Evolutionary conservation across 2,888 invertebrate species (phyloP).

Genomic region (Tenthredo livida): DNA sequence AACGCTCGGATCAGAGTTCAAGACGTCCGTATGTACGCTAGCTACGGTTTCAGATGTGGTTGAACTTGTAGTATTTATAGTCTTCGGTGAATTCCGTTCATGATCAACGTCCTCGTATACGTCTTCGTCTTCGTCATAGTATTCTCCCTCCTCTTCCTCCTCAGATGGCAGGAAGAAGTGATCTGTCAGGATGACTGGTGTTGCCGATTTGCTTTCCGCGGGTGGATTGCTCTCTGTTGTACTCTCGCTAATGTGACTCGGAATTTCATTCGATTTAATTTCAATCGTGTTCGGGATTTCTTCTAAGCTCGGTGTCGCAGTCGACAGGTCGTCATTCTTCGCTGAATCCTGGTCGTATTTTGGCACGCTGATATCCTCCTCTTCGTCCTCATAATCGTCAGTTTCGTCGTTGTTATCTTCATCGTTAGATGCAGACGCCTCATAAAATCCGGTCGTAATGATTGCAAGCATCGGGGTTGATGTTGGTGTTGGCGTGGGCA

Average conservation of each 20-base stretch:
- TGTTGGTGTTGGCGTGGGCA: conserved; percentile 62
- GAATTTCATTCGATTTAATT: conserved; percentile 60
- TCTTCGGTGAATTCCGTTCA: conserved; percentile 2
- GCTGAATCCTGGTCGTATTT: conserved; percentile 49
- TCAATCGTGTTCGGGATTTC: conserved; percentile 68
- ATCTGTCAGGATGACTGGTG: conserved; percentile 74
- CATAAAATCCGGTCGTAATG: conserved; percentile 75
- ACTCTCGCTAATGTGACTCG: conserved; percentile 46
- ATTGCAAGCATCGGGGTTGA: conserved; percentile 73
- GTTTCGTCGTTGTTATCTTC: conserved; percentile 65
- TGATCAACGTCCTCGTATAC: conserved; percentile 55
- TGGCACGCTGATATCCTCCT: conserved; percentile 54
- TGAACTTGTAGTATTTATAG: conserved; percentile 27
- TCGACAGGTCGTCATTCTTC: conserved; percentile 44
- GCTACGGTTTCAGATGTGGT: conserved; percentile 45
- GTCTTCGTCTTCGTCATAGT: conserved; percentile 58
- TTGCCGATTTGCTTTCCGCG: neutral
- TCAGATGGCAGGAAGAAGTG: conserved; percentile 73
- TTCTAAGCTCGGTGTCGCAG: conserved; percentile 66
- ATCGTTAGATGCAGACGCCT: conserved; percentile 64
- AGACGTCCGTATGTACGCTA: conserved; percentile 28
- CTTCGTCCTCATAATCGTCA: conserved; percentile 57
- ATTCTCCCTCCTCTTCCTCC: conserved; percentile 55
- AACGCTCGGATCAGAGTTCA: neutral
- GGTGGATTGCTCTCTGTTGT: neutral